Conservation (phyloP, 2,797 vertebrate genomes). For the Epinephelus malabaricus region DNA sequence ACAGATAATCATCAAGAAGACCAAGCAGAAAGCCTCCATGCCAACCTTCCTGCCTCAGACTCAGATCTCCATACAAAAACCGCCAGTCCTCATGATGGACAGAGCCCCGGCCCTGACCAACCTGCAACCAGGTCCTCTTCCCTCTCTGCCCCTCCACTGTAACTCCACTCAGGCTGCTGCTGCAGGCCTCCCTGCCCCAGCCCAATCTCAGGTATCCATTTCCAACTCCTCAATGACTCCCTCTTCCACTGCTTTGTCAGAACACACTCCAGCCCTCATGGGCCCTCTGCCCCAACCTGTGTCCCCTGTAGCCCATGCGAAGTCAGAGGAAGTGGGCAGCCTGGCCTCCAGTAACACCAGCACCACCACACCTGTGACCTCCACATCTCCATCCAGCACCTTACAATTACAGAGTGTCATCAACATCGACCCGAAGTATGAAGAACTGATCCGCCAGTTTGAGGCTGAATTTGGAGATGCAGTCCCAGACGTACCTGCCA, state of each 20-base stretch:
- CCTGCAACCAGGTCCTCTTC: slow-evolving; percentile 80
- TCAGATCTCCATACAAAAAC: slow-evolving; percentile 88
- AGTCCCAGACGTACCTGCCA: slow-evolving; percentile 68
- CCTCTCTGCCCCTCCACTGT: slow-evolving; percentile 67
- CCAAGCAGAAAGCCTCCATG: slow-evolving; percentile 92
- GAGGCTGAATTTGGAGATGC: slow-evolving; percentile 95
- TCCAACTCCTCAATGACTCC: slow-evolving; percentile 76
- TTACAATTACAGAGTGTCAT: slow-evolving; percentile 82
- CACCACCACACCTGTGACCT: slow-evolving; percentile 77
- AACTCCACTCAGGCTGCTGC: slow-evolving; percentile 87
- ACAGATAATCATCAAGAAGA: slow-evolving; percentile 93
- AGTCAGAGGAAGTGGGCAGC: slow-evolving; percentile 64
- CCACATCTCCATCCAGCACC: slow-evolving; percentile 75
- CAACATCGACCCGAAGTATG: slow-evolving; percentile 93
- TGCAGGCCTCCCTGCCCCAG: slow-evolving; percentile 82
- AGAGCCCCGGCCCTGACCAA: slow-evolving; percentile 77
- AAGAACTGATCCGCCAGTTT: slow-evolving; percentile 96
- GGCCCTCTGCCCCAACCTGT: slow-evolving; percentile 54
- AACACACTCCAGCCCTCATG: slow-evolving; percentile 68
- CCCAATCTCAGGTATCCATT: slow-evolving; percentile 95
- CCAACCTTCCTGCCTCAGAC: slow-evolving; percentile 91
- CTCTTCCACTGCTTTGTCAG: slow-evolving; percentile 71
- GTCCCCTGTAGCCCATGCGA: slow-evolving; percentile 60
- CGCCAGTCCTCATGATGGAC: slow-evolving; percentile 73
- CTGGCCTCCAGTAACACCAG: slow-evolving; percentile 69